A percentile compares a stretch with the other conserved stretches of the same genome.
phyloP scores from a whole-genome alignment of 2,888 invertebrate species.

The Eupithecia exiguata region DNA sequence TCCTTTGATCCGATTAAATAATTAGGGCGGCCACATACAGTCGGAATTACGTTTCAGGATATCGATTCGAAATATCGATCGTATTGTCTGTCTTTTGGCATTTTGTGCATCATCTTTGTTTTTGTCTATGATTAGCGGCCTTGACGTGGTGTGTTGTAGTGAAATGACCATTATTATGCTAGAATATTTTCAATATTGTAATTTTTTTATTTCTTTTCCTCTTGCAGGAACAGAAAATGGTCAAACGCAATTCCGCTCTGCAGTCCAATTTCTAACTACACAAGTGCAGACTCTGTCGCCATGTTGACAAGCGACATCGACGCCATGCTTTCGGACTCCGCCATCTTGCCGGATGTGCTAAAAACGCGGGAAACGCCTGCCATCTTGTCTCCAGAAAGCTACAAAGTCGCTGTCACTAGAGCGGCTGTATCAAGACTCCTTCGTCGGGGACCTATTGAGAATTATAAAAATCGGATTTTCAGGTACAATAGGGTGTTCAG shows the following conservation, averaged over 20 bases:
- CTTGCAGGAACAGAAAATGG: conserved; percentile 91
- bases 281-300: conserved; percentile 68
- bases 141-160: not conserved
- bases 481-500: conserved; percentile 73
- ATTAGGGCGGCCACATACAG: too few species aligned
- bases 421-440: conserved; percentile 69
- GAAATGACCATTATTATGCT: not conserved
- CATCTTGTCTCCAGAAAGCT: conserved; percentile 74
- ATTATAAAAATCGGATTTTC: conserved; percentile 72
- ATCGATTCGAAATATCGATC: too few species aligned
- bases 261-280: conserved; percentile 73
- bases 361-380: conserved; percentile 75
- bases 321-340: conserved; percentile 76
- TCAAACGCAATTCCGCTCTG: conserved; percentile 93
- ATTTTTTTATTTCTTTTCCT: conserved; percentile 1
- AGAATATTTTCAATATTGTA: not conserved
- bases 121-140: not conserved
- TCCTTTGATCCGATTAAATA: too few species aligned
- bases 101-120: too few species aligned
- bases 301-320: conserved; percentile 76
- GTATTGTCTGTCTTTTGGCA: too few species aligned
- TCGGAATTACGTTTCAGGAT: too few species aligned
- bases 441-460: conserved; percentile 69
- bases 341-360: conserved; percentile 66
- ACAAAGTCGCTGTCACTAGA: conserved; percentile 73